Evolutionary conservation across 2,113 vertebrate genomes (phyloP), one percentile per base, ranked within the genome.

Genomic region (Pholis gunnellus): DNA sequence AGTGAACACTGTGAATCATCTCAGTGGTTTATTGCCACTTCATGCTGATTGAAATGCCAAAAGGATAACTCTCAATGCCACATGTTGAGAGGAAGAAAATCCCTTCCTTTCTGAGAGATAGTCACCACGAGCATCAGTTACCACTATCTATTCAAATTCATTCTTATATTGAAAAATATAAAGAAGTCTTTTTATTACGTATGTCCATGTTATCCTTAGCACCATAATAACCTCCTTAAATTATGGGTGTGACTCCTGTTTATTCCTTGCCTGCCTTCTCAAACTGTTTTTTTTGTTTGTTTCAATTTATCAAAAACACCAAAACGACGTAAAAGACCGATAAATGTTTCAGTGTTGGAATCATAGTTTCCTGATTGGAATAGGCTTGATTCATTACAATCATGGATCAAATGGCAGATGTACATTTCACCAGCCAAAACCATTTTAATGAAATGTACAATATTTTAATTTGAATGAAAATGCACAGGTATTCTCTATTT

Each of bases 1-100:
- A 54, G 78, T 56, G 54, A 84, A 71, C 6, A 38, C 59, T 79
- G 82, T 72, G 69, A 91, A 84, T 87, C 85, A 70, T 85, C 50
- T 74, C n/a, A 59, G 75, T 63, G 73, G 64, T 70, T 87, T 72
- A n/a, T 46, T 50, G 74, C 44, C 72, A 52, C 87, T 89, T 91
- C 73, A 81, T 73, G 79, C 86, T 90, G 86, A 91, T 90, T 91
- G 86, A 91, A 93, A 89, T 85, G 89, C 75, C 78, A 90, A 31
- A 86, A 82, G 72, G 81, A 87, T 66, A 29, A 69, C 50, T 80
- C 84, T 87, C 72, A 78, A 83, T 72, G 77, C 22, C 42, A 70
- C 46, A 56, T 17, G 40, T 54, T 68, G 75, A 88, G 75, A 38
- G 73, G 59, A 54, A 42, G 48, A 74, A 81, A 80, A 73, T 66